Evolutionary conservation across 2,888 invertebrate genomes (phyloP), one percentile per base, ranked within the genome.

Genomic region (Neoascia interrupta): DNA sequence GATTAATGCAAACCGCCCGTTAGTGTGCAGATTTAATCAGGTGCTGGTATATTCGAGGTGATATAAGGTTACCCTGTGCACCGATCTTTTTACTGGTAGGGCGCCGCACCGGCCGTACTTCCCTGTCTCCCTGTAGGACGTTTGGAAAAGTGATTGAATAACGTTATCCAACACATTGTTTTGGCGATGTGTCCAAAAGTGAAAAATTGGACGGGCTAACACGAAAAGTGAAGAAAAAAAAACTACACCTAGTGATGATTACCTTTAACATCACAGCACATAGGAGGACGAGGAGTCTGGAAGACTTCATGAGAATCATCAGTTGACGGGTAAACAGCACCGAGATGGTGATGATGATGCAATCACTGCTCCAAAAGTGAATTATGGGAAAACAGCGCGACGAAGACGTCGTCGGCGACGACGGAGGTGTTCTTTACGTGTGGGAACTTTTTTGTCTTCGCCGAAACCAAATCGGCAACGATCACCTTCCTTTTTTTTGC

Each of bases 61-160:
- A n/a, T 75, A 75, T 70, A 39, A 37, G 43, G 31, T 75, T 63
- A 70, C 75, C 31, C 34, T 34, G 53, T 21, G 34, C 26, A 11
- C 23, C n/a, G 10, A 11, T n/a, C 18, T 5, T n/a, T 39, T 41
- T 47, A 19, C 47, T 51, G 41, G 60, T 37, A 49, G 56, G 68
- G 41, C 39, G 51, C 28, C 43, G 66, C 34, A n/a, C n/a, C n/a
- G n/a, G n/a, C n/a, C n/a, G n/a, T n/a, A n/a, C n/a, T n/a, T n/a
- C n/a, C n/a, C n/a, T n/a, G n/a, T n/a, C n/a, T n/a, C n/a, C n/a
- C n/a, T n/a, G n/a, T n/a, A n/a, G n/a, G n/a, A n/a, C n/a, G n/a
- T n/a, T n/a, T n/a, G n/a, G n/a, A n/a, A n/a, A 56, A 66, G 66
- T 73, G 66, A 79, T 79, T 79, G 66, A 73, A 73, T 79, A 73